A percentile compares a stretch with the other conserved stretches of the same genome.
These are phyloP conservation scores for Sarcophaga rosellei DNA, from an alignment of 2,888 invertebrate genomes.

Conservation along the genomic window DNA sequence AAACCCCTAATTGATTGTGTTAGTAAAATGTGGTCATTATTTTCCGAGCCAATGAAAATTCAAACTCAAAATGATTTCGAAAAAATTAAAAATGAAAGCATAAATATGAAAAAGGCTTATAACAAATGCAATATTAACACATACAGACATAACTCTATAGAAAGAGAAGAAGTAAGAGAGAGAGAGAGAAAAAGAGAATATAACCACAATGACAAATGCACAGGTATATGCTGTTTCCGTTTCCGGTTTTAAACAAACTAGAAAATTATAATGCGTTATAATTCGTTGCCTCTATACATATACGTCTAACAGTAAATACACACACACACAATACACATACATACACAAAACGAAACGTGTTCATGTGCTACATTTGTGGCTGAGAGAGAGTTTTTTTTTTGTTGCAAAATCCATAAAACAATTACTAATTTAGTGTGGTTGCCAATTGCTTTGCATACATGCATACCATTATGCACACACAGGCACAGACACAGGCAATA, in stretches of 20 bases:
- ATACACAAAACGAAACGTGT: too few relatives aligned
- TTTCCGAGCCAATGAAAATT: background rate
- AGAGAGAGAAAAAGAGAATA: background rate
- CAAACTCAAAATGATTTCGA: background rate
- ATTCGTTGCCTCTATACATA: background rate
- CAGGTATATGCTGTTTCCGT: conserved; percentile 65
- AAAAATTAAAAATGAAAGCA: background rate
- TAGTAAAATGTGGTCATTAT: background rate
- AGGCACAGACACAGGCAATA: background rate
- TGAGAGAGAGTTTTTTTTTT: background rate
- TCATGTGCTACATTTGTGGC: background rate
- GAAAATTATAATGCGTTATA: background rate
- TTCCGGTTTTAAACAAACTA: conserved; percentile 46
- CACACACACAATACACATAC: background rate
- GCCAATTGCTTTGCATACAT: background rate
- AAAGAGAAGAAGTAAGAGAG: too few relatives aligned
- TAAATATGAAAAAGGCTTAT: too few relatives aligned
- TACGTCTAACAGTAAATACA: background rate
- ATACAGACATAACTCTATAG: too few relatives aligned
- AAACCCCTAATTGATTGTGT: background rate
- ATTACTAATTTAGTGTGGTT: conserved; percentile 64
- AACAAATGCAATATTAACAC: too few relatives aligned
- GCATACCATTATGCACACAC: background rate
- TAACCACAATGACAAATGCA: conserved; percentile 67
- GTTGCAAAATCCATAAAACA: conserved; percentile 53